phyloP scores from a whole-genome alignment of 2,888 invertebrate species.

The Dasysyrphus albostriatus region DNA sequence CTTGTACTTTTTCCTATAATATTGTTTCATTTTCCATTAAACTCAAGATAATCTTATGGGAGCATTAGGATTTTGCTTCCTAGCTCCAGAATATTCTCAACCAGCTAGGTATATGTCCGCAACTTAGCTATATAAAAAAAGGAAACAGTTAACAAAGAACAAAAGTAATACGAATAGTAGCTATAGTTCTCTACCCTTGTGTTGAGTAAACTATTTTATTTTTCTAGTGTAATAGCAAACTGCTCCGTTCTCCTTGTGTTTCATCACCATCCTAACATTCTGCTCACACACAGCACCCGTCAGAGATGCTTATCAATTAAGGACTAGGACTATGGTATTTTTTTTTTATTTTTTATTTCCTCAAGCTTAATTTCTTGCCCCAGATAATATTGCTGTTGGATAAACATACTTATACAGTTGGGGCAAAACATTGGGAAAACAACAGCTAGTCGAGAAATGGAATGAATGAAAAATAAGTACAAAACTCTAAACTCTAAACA shows the following conservation, averaged over 20 bases:
- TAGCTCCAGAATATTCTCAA: constrained; percentile 7
- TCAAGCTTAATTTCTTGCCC: constrained; percentile 62
- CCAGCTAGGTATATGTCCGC: constrained; percentile 21
- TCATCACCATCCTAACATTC: constrained; percentile 24
- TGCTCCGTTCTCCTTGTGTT: background rate
- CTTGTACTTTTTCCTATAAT: background rate
- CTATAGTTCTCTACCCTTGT: constrained; percentile 30
- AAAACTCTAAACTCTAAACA: constrained; percentile 60
- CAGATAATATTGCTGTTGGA: constrained; percentile 60
- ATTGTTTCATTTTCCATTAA: constrained; percentile 18
- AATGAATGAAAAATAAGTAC: constrained; percentile 24
- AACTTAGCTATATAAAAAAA: constrained; percentile 32
- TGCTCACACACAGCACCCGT: constrained; percentile 20
- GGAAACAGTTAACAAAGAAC: constrained; percentile 50
- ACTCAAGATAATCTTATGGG: constrained; percentile 44
- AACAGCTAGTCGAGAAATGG: constrained; percentile 32
- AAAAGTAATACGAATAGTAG: constrained; percentile 30
- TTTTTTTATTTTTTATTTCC: no score
- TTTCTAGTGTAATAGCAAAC: background rate
- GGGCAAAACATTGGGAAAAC: constrained; percentile 48
- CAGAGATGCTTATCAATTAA: constrained; percentile 73
- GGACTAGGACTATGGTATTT: constrained; percentile 3
- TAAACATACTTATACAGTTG: constrained; percentile 62
- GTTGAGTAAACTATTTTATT: constrained; percentile 26
- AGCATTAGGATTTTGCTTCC: constrained; percentile 13